Base-by-base conservation (phyloP, 53 echinoderm and acorn worm species). In the Temnopleurus reevesii region DNA sequence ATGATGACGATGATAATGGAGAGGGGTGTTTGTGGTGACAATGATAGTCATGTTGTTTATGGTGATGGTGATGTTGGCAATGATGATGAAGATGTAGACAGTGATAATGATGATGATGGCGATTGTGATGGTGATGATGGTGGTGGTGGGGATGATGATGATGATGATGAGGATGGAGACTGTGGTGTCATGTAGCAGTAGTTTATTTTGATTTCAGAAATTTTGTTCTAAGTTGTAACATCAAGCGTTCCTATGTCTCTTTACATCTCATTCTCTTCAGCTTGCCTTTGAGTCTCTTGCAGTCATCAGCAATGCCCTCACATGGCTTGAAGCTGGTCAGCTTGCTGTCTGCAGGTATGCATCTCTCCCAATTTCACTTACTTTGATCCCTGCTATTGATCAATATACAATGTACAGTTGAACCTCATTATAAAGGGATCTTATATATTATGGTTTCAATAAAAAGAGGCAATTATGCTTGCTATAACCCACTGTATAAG, bases 271-370 rank as follows among this genome's bases (percentile, higher is more conserved):
- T 55, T 77, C 53, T 61, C 66, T 53, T 7, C 63, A 99, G 99
- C 94, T 99, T 89, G 99, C 99, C 55, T 99, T 99, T 92, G 99
- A 99, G 60, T 99, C 99, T 0, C 79, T 99, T 43, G 94, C 99
- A 18, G 89, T 99, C n/a, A 96, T 99, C 54, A 99, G 99, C 63
- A 99, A 99, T 92, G 99, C 99, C 12, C 77, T 99, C 47, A 96
- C 96, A 0, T 99, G 99, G 99, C 79, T 99, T n/a, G 99, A 99
- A 84, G 99, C 96, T 60, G 99, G 99, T 49, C 96, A 99, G 76
- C 84, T 99, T 5, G 93, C 94, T 23, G 94, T 99, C 13, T 99
- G 99, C 90, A 99, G 99, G 99, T 99, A 60, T 84, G 76, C n/a
- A n/a, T n/a, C n/a, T n/a, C n/a, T n/a, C n/a, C n/a, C n/a, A n/a